Evolutionary conservation across 2,113 vertebrate species (phyloP), one percentile per base, ranked within the genome.

Genomic region (Sinocyclocheilus maitianheensis): DNA sequence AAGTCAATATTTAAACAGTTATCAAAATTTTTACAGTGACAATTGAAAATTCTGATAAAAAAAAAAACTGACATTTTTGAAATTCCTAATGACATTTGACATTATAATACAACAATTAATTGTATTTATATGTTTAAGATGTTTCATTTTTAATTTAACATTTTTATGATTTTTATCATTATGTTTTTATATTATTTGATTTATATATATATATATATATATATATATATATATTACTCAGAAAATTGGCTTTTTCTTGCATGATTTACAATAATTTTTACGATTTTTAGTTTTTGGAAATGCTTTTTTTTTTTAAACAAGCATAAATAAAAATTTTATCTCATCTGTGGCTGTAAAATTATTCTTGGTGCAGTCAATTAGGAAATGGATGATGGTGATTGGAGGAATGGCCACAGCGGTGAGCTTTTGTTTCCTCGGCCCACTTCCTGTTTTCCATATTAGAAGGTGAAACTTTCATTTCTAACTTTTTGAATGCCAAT

Each of bases 401-500:
- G 97, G 97, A 83, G 92, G 93, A 24, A 16, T 96, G 11, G 46
- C 95, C 71, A 95, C 96, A 65, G 95, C 94, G 0, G 0, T 90
- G 0, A 95, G 96, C 53, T 96, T 97, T 92, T 94, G 96, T 81
- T 82, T 99, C 0, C 92, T 98, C 11, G 98, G 98, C 82, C 98
- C 98, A 18, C 90, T 91, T 37, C 97, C 98, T 6, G 37, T 98
- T 83, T 91, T 99, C 74, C 92, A 96, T 87, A 95, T 98, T 84
- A 90, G 93, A 71, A 96, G 95, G 97, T 98, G 90, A 79, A 77
- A 37, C 14, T 2, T 86, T 55, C 3, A n/a, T 53, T 77, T 53
- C 6, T 3, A 8, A 26, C 24, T 26, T 76, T 77, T 55, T 34
- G 4, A 48, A 67, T 67, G 60, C 46, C 1, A 16, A 1, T 55